These are phyloP conservation scores for Mythimna ferrago DNA, from an alignment of 2,888 invertebrate genomes.

Conservation along the genomic window DNA sequence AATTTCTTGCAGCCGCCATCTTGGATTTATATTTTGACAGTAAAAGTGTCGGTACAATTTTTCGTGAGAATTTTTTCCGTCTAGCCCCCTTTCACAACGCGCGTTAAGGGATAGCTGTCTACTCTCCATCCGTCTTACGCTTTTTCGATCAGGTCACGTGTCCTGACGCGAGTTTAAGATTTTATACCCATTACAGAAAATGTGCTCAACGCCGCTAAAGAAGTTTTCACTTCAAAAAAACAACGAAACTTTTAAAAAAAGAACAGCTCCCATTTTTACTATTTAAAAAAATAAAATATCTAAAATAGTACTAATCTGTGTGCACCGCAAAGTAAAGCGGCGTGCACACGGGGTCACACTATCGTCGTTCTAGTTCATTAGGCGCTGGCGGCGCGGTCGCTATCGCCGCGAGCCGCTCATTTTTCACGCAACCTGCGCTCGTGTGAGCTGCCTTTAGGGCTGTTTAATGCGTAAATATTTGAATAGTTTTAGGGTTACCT, in stretches of 20 bases:
- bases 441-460: slow-evolving; percentile 48
- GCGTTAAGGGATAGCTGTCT: too few species aligned
- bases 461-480: slow-evolving; percentile 59
- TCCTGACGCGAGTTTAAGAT: too few species aligned
- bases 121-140: too few species aligned
- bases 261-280: not conserved
- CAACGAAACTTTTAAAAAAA: not conserved
- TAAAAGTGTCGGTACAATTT: too few species aligned
- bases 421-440: slow-evolving; percentile 80
- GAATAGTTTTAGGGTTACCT: slow-evolving; percentile 19
- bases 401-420: slow-evolving; percentile 83
- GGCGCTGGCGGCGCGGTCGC: slow-evolving; percentile 75
- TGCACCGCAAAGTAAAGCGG: slow-evolving; percentile 69
- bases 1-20: too few species aligned
- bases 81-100: too few species aligned
- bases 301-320: slow-evolving; percentile 48
- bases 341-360: slow-evolving; percentile 81
- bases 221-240: too few species aligned
- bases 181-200: too few species aligned
- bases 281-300: slow-evolving; percentile 30
- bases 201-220: too few species aligned
- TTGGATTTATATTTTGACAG: too few species aligned
- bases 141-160: too few species aligned
- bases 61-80: too few species aligned
- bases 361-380: slow-evolving; percentile 89